phyloP scores from a whole-genome alignment of 2,888 invertebrate species.

The Xylophagus ater region DNA sequence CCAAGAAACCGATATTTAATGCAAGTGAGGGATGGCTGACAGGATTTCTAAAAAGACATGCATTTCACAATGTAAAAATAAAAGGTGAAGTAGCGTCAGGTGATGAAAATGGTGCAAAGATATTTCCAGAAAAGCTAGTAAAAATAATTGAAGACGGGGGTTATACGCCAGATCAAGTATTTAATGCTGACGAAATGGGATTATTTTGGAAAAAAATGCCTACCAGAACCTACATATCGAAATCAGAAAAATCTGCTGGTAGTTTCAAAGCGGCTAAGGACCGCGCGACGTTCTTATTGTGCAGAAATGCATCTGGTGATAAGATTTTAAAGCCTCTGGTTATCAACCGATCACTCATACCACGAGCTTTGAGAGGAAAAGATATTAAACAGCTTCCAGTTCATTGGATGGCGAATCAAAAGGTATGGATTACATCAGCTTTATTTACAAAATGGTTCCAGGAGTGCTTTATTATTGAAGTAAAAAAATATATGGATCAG shows the following conservation, averaged over 20 bases:
- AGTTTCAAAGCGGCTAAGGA: too few species aligned
- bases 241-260: too few species aligned
- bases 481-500: constrained; percentile 13
- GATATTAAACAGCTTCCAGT: constrained; percentile 21
- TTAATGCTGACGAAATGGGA: constrained; percentile 20
- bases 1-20: constrained; percentile 9
- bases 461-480: too few species aligned
- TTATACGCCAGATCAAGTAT: constrained; percentile 19
- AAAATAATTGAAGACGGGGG: constrained; percentile 19
- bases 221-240: constrained; percentile 20
- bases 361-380: constrained; percentile 19
- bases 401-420: constrained; percentile 23
- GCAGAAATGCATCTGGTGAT: constrained; percentile 21
- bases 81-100: constrained; percentile 18
- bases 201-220: constrained; percentile 24
- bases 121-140: constrained; percentile 8
- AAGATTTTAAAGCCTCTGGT: constrained; percentile 22
- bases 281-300: constrained; percentile 23
- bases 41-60: constrained; percentile 10
- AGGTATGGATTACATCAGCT: constrained; percentile 20
- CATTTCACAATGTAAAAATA: constrained; percentile 11
- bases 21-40: constrained; percentile 9
- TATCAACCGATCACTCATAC: constrained; percentile 20
- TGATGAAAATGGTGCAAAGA: constrained; percentile 15
- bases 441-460: constrained; percentile 15